A percentile compares a stretch with the other conserved stretches of the same genome.
Conservation (phyloP, 2,797 vertebrate species). For the Myotis vivesi region DNA sequence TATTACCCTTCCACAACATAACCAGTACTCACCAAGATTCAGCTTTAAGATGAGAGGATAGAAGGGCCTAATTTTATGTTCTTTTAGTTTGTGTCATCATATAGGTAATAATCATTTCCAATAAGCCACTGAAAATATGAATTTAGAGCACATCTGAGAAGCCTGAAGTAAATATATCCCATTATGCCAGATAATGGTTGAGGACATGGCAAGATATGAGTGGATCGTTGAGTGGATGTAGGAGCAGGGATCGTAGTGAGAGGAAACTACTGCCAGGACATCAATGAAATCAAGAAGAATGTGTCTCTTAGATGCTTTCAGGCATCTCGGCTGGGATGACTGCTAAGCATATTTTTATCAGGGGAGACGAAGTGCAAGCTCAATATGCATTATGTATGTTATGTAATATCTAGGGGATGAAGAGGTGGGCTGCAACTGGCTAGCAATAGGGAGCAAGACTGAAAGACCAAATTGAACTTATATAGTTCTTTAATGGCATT, state of each 20-base stretch:
- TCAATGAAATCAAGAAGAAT: not conserved
- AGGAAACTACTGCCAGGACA: not conserved
- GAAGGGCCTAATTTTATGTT: not conserved
- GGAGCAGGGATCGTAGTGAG: not conserved
- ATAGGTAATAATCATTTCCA: not conserved
- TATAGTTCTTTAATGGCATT: not conserved
- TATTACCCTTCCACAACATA: not conserved
- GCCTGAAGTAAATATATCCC: not conserved
- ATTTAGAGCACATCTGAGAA: not conserved
- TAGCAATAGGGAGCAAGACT: not conserved
- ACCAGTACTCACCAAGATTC: not conserved
- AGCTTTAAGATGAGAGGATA: not conserved
- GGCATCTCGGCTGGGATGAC: not conserved
- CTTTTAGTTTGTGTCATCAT: not conserved
- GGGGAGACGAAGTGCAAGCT: not conserved
- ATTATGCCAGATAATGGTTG: not conserved
- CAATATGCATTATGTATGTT: not conserved
- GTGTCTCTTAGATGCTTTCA: not conserved
- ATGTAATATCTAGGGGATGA: not conserved
- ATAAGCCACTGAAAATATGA: not conserved
- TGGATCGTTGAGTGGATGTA: not conserved
- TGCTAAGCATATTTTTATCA: constrained; percentile 25
- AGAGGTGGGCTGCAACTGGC: not conserved
- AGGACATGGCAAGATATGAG: not conserved
- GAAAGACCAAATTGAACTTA: constrained; percentile 38